Evolutionary conservation across 1,140 invertebrate genomes (phyloP).

Genomic region (Pseudoatta argentina): DNA sequence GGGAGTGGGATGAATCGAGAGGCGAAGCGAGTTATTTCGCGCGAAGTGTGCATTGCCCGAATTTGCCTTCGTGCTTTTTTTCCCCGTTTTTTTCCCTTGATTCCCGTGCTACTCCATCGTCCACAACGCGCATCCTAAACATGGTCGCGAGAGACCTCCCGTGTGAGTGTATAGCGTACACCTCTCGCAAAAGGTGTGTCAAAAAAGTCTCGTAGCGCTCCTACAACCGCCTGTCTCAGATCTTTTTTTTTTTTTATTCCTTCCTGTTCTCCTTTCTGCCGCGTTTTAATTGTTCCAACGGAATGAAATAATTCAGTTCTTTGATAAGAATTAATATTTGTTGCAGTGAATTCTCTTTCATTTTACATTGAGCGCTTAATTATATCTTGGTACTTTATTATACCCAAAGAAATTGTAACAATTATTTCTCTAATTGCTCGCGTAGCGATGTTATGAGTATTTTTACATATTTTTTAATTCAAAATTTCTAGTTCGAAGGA

Average conservation of each 20-base stretch:
- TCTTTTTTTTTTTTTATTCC: background rate
- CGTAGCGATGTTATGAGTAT: background rate
- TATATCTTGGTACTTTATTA: constrained; percentile 23
- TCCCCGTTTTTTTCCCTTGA: constrained; percentile 43
- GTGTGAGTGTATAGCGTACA: no score
- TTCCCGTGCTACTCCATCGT: constrained; percentile 38
- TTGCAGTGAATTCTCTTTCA: constrained; percentile 30
- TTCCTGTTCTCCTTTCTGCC: background rate
- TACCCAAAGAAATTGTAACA: background rate
- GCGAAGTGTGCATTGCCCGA: constrained; percentile 76
- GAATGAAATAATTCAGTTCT: constrained; percentile 54
- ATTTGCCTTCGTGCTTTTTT: constrained; percentile 64
- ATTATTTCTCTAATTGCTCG: constrained; percentile 32
- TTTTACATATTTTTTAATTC: constrained; percentile 13
- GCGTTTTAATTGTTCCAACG: constrained; percentile 24
- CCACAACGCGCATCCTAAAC: constrained; percentile 40
- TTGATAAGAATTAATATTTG: constrained; percentile 33
- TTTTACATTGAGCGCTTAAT: constrained; percentile 29
- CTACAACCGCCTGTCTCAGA: background rate
- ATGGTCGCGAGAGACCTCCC: constrained; percentile 25
- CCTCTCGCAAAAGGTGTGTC: constrained; percentile 17
- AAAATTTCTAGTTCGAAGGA: constrained; percentile 1
- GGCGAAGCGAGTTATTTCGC: constrained; percentile 76
- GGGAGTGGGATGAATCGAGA: constrained; percentile 71
- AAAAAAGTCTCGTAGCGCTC: constrained; percentile 5